Conservation (phyloP, 1,140 invertebrate species). For the Tetraneura akinire region DNA sequence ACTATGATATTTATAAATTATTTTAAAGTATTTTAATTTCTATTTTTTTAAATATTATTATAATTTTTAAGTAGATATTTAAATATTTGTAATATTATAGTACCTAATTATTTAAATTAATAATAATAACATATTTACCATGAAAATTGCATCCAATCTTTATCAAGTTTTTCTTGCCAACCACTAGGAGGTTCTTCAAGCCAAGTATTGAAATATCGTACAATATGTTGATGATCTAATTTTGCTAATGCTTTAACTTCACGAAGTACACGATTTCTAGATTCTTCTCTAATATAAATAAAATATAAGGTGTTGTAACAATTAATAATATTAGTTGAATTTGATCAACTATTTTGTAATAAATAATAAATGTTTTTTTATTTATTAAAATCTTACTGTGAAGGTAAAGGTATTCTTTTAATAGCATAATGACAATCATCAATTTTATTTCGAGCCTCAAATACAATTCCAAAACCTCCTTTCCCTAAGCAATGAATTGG, state of each 20-base stretch:
- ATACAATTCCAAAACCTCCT: slow-evolving; percentile 97
- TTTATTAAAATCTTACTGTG: slow-evolving; percentile 65
- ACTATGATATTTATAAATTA: too few relatives aligned
- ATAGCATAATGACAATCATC: slow-evolving; percentile 95
- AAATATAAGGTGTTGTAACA: too few relatives aligned
- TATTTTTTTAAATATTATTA: too few relatives aligned
- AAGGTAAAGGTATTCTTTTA: slow-evolving; percentile 87
- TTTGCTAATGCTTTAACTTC: slow-evolving; percentile 93
- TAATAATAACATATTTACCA: slow-evolving; percentile 46
- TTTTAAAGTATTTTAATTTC: too few relatives aligned
- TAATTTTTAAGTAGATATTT: too few relatives aligned
- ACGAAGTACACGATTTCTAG: slow-evolving; percentile 82
- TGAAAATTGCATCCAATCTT: slow-evolving; percentile 62
- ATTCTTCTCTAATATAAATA: slow-evolving; percentile 66
- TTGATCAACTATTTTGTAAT: neutral
- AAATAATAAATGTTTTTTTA: neutral
- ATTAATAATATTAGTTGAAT: neutral
- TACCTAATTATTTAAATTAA: neutral
- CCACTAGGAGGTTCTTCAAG: slow-evolving; percentile 82
- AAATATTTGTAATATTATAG: too few relatives aligned
- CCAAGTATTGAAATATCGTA: slow-evolving; percentile 94
- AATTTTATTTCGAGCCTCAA: slow-evolving; percentile 91
- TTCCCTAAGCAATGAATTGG: slow-evolving; percentile 80
- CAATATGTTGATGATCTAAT: slow-evolving; percentile 92
- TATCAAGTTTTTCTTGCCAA: slow-evolving; percentile 84